Conservation (phyloP, 2,113 vertebrate species). For the Heterotilapia buettikoferi region DNA sequence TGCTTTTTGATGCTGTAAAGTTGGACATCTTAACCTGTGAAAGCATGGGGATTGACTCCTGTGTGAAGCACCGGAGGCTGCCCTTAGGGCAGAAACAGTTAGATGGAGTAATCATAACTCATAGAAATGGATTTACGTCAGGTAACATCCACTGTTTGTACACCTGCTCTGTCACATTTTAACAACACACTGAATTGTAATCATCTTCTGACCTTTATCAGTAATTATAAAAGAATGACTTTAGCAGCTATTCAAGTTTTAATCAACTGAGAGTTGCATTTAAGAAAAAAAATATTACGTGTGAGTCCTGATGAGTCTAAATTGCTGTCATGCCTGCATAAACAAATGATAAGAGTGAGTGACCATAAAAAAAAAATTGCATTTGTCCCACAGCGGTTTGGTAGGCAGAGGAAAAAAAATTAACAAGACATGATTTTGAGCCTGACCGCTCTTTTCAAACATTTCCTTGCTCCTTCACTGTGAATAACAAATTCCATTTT, state of each 20-base stretch:
- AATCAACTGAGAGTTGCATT: background rate
- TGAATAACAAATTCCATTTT: background rate
- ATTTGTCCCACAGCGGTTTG: background rate
- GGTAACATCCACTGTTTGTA: background rate
- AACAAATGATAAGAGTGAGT: background rate
- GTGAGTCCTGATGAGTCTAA: background rate
- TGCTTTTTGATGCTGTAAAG: background rate
- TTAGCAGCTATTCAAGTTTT: background rate
- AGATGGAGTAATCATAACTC: background rate
- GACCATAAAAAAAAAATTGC: background rate
- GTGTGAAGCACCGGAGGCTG: background rate
- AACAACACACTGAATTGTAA: background rate
- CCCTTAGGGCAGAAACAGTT: background rate
- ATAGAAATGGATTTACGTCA: background rate
- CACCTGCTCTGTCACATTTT: background rate
- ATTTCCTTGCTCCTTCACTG: background rate
- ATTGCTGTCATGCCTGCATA: background rate
- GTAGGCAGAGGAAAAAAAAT: background rate
- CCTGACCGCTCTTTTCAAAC: background rate
- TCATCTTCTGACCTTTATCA: background rate
- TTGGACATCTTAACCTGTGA: background rate
- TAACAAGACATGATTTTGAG: background rate
- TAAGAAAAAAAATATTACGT: background rate
- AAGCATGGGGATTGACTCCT: background rate
- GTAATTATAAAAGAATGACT: background rate